phyloP scores from a whole-genome alignment of 1,140 invertebrate species.

The Drosophila bipectinata region DNA sequence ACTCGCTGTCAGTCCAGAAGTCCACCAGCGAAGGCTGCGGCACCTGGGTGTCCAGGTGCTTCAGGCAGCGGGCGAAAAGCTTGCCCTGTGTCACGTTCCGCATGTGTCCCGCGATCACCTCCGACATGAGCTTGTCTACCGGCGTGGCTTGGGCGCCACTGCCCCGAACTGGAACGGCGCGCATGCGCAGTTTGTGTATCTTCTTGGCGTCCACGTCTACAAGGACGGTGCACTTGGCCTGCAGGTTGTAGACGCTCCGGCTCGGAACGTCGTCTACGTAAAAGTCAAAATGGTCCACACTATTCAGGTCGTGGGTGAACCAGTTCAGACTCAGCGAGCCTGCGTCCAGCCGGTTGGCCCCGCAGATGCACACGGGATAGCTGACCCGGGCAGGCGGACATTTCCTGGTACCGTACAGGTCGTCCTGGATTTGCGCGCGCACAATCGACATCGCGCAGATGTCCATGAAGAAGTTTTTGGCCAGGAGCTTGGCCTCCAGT shows the following conservation, averaged over 20 bases:
- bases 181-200: slow-evolving; percentile 45
- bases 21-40: slow-evolving; percentile 33
- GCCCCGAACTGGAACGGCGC: slow-evolving; percentile 27
- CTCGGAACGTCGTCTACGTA: slow-evolving; percentile 32
- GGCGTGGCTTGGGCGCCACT: slow-evolving; percentile 3
- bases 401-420: slow-evolving; percentile 21
- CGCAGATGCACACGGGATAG: slow-evolving; percentile 46
- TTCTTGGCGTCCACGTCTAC: slow-evolving; percentile 42
- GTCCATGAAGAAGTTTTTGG: slow-evolving; percentile 66
- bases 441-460: slow-evolving; percentile 42
- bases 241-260: slow-evolving; percentile 45
- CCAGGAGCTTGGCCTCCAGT: slow-evolving; percentile 45
- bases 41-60: slow-evolving; percentile 10
- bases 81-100: slow-evolving; percentile 25
- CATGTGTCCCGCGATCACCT: slow-evolving; percentile 45
- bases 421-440: slow-evolving; percentile 18
- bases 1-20: slow-evolving; percentile 65
- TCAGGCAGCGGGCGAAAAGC: slow-evolving; percentile 35
- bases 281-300: slow-evolving; percentile 53
- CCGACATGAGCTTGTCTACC: slow-evolving; percentile 38
- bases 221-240: slow-evolving; percentile 34
- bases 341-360: slow-evolving; percentile 30
- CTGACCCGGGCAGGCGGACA: slow-evolving; percentile 20
- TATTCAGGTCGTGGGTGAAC: slow-evolving; percentile 53
- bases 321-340: slow-evolving; percentile 44